Evolutionary conservation across 2,888 invertebrate species (phyloP).

Genomic region (Caenorhabditis afra): DNA sequence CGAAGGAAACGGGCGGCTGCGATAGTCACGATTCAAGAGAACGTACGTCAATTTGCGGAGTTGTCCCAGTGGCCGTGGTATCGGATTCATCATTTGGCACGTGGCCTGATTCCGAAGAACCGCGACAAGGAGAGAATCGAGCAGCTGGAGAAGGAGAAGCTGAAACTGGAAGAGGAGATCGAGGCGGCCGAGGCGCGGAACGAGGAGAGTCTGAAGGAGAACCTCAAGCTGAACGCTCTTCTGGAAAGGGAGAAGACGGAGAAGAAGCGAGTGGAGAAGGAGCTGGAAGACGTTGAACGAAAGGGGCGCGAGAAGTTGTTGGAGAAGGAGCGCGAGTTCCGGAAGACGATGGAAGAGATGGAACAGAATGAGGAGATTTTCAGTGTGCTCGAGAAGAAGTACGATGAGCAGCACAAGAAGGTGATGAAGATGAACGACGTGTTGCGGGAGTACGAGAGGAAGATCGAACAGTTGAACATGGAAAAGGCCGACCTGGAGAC

Average conservation of each 20-base stretch:
- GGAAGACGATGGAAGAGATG: conserved; percentile 72
- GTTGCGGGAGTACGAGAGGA: conserved; percentile 73
- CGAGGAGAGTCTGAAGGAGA: conserved; percentile 53
- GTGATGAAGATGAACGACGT: conserved; percentile 74
- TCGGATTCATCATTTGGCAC: conserved; percentile 66
- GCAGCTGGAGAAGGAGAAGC: conserved; percentile 53
- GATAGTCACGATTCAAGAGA: conserved; percentile 70
- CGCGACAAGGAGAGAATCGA: conserved; percentile 58
- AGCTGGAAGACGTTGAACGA: conserved; percentile 46
- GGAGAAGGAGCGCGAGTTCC: conserved; percentile 62
- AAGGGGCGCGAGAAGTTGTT: conserved; percentile 46
- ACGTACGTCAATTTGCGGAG: conserved; percentile 68
- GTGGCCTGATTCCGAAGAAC: conserved; percentile 72
- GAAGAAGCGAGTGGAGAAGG: conserved; percentile 36
- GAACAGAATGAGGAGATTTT: conserved; percentile 76
- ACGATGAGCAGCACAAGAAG: conserved; percentile 78
- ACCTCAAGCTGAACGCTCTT: conserved; percentile 50
- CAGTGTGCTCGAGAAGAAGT: conserved; percentile 73
- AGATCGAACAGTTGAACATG: conserved; percentile 70
- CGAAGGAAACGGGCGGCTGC: conserved; percentile 65
- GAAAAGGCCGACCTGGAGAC: conserved; percentile 69
- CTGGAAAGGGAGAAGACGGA: conserved; percentile 43
- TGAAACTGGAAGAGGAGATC: conserved; percentile 38
- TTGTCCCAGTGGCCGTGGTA: conserved; percentile 76
- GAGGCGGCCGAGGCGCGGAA: conserved; percentile 42